Percentiles rank a stretch among this genome's conserved stretches.
These are phyloP conservation scores for Lordiphosa fenestrarum DNA, from an alignment of 2,888 invertebrate genomes.

Conservation along the genomic window DNA sequence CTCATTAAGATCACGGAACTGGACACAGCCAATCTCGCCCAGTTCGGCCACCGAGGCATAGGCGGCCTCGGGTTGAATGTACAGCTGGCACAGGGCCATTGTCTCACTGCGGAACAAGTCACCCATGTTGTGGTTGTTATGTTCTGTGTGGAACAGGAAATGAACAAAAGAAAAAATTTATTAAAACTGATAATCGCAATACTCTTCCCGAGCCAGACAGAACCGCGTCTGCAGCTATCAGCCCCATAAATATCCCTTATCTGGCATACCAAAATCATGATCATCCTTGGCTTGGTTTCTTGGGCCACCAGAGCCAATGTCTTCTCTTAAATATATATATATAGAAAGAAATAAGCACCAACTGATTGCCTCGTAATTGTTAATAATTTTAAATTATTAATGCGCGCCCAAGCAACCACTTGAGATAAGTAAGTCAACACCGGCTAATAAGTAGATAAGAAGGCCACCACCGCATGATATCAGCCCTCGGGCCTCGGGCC, in stretches of 20 bases:
- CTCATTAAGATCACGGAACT: slow-evolving; percentile 95
- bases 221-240: slow-evolving; percentile 1
- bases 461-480: background rate
- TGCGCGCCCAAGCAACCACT: slow-evolving; percentile 32
- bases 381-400: slow-evolving; percentile 67
- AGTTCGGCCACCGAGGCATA: slow-evolving; percentile 96
- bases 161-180: background rate
- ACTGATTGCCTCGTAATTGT: slow-evolving; percentile 65
- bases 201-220: slow-evolving; percentile 2
- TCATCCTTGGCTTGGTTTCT: slow-evolving; percentile 7
- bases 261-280: background rate
- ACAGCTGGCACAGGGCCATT: slow-evolving; percentile 96
- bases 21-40: slow-evolving; percentile 95
- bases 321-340: background rate
- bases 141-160: background rate
- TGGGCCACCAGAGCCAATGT: no score
- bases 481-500: no score
- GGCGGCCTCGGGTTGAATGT: slow-evolving; percentile 96
- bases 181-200: background rate
- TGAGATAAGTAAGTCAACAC: slow-evolving; percentile 41
- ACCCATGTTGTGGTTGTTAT: slow-evolving; percentile 82
- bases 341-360: slow-evolving; percentile 11
- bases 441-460: slow-evolving; percentile 24
- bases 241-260: slow-evolving; percentile 7
- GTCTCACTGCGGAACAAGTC: slow-evolving; percentile 93